Base-by-base conservation (phyloP, 2,888 invertebrate species). In the Agonopterix heracliana region DNA sequence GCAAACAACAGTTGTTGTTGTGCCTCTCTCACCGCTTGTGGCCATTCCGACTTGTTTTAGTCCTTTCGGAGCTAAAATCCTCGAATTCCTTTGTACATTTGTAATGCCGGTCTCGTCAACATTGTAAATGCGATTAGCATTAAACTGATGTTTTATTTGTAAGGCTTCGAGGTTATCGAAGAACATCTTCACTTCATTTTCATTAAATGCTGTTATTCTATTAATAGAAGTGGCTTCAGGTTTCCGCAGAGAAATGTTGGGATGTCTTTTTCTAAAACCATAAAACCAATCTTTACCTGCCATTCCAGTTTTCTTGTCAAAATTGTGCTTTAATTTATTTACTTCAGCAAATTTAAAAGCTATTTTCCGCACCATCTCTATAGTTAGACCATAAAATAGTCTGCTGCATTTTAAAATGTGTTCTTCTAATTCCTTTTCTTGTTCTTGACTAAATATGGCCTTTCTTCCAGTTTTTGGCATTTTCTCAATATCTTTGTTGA, bases 21-120 rank as follows among this genome's bases (percentile, higher is more conserved):
- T 45, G 7, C 60, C 64, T 49, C 59, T 44, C 45, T 64, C 64
- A 17, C 54, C 61, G 50, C 50, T 47, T 3, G 44, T n/a, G 35
- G 61, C 48, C 57, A 63, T 48, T 34, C 47, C 48, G 9, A 60
- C 59, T 12, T 13, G n/a, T 35, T 49, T 49, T 47, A 55, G 60
- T 0, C 60, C 59, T 49, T 54, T 57, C 1, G 41, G 43, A 41
- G 49, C 43, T 2, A 53, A 9, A 9, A 54, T 51, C 46, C 53
- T 54, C 3, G 52, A 53, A 11, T 12, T 10, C 34, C 49, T 51
- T 17, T 54, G 52, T 8, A 51, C 56, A 3, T 54, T 55, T 1
- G 51, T 45, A 9, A 55, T 46, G 12, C 57, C 54, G 2, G 55
- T 54, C 26, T 57, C 57, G 36, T 55, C 54, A 45, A 56, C 50